Percentiles rank a stretch among this genome's conserved stretches.
These are phyloP conservation scores for Thunnus thynnus DNA, from an alignment of 2,113 vertebrate species.

Conservation along the genomic window DNA sequence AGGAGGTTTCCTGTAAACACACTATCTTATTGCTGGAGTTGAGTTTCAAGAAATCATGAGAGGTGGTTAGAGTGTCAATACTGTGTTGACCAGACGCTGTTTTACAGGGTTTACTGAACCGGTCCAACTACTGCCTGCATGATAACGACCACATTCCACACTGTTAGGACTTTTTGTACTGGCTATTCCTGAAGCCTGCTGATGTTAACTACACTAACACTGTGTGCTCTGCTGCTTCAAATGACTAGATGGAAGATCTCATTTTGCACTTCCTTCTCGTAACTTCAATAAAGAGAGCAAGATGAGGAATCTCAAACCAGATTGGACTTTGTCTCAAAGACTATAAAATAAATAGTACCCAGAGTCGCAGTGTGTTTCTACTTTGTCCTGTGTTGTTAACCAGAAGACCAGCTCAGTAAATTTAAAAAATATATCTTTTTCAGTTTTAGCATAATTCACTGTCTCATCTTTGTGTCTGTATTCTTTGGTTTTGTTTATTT, in stretches of 20 bases:
- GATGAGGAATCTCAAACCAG: neutral
- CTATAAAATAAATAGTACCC: too few relatives aligned
- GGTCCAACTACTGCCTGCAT: neutral
- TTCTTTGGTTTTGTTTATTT: too few relatives aligned
- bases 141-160: neutral
- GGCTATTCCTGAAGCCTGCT: neutral
- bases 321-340: neutral
- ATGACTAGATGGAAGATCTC: neutral
- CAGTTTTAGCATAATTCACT: neutral
- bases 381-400: too few relatives aligned
- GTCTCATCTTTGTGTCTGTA: neutral
- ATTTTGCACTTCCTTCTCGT: neutral
- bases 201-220: neutral
- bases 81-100: neutral
- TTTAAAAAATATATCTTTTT: too few relatives aligned
- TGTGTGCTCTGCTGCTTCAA: too few relatives aligned
- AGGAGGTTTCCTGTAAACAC: neutral
- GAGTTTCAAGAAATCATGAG: rapidly evolving
- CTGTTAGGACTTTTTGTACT: neutral
- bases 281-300: neutral
- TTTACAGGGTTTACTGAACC: neutral
- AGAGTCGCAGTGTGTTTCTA: neutral
- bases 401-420: neutral
- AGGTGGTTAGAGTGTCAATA: neutral
- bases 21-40: neutral